A percentile compares a stretch with the other conserved stretches of the same genome.
Evolutionary conservation across 2,797 vertebrate species (phyloP).

Genomic region (Aplochiton taeniatus): DNA sequence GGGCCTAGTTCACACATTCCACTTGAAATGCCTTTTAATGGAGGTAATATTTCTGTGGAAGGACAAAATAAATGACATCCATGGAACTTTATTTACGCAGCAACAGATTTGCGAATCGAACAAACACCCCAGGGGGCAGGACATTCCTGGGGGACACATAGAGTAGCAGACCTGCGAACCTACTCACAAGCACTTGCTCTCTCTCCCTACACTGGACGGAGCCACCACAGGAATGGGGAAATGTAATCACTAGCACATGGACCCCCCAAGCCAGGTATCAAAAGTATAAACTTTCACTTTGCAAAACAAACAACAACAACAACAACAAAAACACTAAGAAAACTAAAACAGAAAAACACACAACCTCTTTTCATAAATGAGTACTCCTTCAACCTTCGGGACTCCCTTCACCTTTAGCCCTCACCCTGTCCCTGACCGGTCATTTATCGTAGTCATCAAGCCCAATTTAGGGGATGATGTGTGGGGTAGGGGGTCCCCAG

Average conservation of each 20-base stretch:
- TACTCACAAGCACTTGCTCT: conserved; percentile 46
- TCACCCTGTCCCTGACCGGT: conserved; percentile 31
- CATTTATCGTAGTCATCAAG: conserved; percentile 8
- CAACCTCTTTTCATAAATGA: conserved; percentile 57
- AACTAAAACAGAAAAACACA: conserved; percentile 28
- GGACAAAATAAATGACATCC: too few species aligned
- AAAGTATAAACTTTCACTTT: conserved; percentile 55
- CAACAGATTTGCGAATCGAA: too few species aligned
- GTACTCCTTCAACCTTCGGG: conserved; percentile 8
- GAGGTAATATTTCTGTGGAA: conserved; percentile 1
- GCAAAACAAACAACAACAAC: too few species aligned
- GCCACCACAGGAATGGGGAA: conserved; percentile 60
- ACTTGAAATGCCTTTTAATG: background rate
- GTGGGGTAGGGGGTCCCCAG: conserved; percentile 48
- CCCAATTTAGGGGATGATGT: conserved; percentile 43
- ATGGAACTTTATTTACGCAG: too few species aligned
- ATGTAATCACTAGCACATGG: conserved; percentile 62
- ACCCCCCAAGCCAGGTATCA: conserved; percentile 34
- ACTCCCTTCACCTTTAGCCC: conserved; percentile 3
- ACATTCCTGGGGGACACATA: background rate
- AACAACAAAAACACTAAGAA: conserved; percentile 13
- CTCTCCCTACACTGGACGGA: conserved; percentile 34
- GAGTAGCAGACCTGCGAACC: background rate
- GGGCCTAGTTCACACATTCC: conserved; percentile 23
- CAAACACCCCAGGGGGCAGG: background rate